Evolutionary conservation across 2,113 vertebrate species (phyloP), one percentile per base, ranked within the genome.

Genomic region (Paramormyrops kingsleyae): DNA sequence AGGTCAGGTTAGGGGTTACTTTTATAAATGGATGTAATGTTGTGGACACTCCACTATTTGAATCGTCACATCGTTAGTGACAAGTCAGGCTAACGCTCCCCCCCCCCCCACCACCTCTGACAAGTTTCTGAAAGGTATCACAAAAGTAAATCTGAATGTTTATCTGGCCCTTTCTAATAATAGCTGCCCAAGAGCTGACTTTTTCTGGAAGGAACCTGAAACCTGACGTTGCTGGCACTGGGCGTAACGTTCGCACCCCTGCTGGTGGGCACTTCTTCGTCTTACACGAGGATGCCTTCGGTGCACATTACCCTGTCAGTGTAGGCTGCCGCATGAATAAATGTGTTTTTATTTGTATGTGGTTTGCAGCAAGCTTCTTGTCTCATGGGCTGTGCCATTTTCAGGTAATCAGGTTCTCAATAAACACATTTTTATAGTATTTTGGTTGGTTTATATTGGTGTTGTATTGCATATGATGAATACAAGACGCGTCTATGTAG

Each of bases 111-210:
- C 19, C 21, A 84, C 39, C 42, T n/a, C 80, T 47, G 44, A 84
- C 44, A 84, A 47, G 83, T 84, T 84, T 84, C 44, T 84, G 83
- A 84, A 84, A 47, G 44, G n/a, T 84, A n/a, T 44, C 44, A 84
- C n/a, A 1, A 31, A 52, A 7, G n/a, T 47, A 53, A 31, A 56
- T 8, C 13, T 53, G 59, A 53, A 19, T 42, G 62, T 83, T 88
- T 90, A 83, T 86, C 83, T 46, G 88, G 86, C 74, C 90, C 19
- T 53, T 70, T 90, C 92, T 92, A 93, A 92, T 91, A 91, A 92
- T 93, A 93, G 92, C 83, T 53, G 17, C 84, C 42, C 9, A 42
- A 27, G 88, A 7, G 87, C 35, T 83, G 35, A 89, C 74, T 53
- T 89, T 87, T 90, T 90, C 77, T 21, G 89, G 80, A 89, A 52